phyloP scores from a whole-genome alignment of 2,888 invertebrate genomes.

The Asteroscopus sphinx region DNA sequence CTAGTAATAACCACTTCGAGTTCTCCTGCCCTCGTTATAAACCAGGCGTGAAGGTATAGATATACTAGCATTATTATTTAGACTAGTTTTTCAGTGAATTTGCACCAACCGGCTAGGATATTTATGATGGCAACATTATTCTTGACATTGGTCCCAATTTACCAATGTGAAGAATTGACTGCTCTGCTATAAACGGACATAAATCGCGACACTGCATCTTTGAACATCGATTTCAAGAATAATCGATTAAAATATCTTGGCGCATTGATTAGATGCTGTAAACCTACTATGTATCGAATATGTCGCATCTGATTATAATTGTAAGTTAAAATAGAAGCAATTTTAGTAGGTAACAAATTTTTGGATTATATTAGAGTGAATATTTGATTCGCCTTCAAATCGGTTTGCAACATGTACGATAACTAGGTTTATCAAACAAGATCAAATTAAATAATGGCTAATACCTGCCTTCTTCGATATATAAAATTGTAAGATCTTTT shows the following conservation, averaged over 20 bases:
- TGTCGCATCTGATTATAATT: slow-evolving; percentile 41
- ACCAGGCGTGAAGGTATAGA: slow-evolving; percentile 53
- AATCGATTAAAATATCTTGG: slow-evolving; percentile 17
- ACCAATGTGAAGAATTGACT: slow-evolving; percentile 19
- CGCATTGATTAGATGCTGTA: background rate
- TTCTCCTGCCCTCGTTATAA: slow-evolving; percentile 52
- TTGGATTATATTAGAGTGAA: slow-evolving; percentile 53
- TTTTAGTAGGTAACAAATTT: slow-evolving; percentile 53
- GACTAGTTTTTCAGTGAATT: slow-evolving; percentile 55
- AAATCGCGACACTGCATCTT: slow-evolving; percentile 13
- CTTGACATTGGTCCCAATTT: slow-evolving; percentile 14
- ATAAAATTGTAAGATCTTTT: background rate
- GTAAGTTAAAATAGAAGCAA: slow-evolving; percentile 54
- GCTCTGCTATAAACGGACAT: slow-evolving; percentile 45
- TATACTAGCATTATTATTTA: slow-evolving; percentile 52
- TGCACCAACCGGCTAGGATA: slow-evolving; percentile 45
- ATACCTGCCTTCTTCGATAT: background rate
- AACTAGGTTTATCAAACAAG: background rate
- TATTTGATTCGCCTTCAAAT: slow-evolving; percentile 45
- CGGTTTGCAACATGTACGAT: slow-evolving; percentile 8
- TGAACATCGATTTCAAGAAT: slow-evolving; percentile 38
- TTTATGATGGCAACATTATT: slow-evolving; percentile 46
- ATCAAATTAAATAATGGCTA: background rate
- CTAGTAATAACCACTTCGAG: slow-evolving; percentile 52
- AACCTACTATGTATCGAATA: slow-evolving; percentile 25